phyloP scores from a whole-genome alignment of 1,140 invertebrate species.

The Solenopsis fugax region DNA sequence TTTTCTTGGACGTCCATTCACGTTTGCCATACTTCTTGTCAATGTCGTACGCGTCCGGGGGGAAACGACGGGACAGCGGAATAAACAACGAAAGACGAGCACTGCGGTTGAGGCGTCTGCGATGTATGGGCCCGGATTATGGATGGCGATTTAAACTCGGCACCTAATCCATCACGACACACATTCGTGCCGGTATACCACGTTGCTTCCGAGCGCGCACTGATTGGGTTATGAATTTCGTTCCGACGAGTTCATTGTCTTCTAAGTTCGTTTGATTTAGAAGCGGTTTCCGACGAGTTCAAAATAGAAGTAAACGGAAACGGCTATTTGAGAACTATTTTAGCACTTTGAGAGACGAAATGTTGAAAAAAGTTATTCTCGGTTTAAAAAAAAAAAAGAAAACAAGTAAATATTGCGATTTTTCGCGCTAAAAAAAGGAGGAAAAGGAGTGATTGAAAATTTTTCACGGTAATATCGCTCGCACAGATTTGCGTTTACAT shows the following conservation, averaged over 20 bases:
- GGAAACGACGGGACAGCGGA: conserved; percentile 26
- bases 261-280: conserved; percentile 3
- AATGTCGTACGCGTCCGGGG: conserved; percentile 28
- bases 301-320: neutral
- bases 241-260: conserved; percentile 40
- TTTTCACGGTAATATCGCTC: neutral
- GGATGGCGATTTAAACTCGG: conserved; percentile 67
- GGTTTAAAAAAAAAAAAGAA: neutral
- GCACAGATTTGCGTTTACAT: conserved; percentile 7
- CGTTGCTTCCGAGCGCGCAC: conserved; percentile 29
- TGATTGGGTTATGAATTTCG: conserved; percentile 63
- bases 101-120: conserved; percentile 36
- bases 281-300: neutral
- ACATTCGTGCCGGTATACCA: conserved; percentile 13
- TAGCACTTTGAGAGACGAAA: neutral
- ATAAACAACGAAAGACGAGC: conserved; percentile 49
- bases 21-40: conserved; percentile 38
- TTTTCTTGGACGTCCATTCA: conserved; percentile 45
- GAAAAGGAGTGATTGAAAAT: neutral
- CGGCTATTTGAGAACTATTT: neutral
- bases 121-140: conserved; percentile 52
- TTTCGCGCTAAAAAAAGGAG: neutral
- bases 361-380: neutral
- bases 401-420: neutral
- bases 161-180: conserved; percentile 65